Percentiles rank a stretch among this genome's conserved stretches.
Conservation (phyloP, 2,888 invertebrate genomes). For the Lasioglossum zephyrum region DNA sequence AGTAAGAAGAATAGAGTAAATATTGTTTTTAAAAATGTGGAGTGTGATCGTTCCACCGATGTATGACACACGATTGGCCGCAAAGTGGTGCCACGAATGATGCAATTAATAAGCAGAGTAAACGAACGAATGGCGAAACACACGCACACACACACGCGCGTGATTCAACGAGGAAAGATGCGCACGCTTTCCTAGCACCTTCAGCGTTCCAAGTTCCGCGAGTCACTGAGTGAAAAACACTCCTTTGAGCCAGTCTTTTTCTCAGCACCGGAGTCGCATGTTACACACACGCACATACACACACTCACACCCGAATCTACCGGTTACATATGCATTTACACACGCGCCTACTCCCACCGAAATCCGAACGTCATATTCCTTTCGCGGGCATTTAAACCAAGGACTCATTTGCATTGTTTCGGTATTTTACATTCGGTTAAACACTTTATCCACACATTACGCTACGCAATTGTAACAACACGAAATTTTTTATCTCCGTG, state of each 20-base stretch:
- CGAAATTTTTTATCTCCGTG: not conserved
- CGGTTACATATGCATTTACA: conserved; percentile 4
- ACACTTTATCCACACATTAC: not conserved
- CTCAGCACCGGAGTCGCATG: conserved; percentile 31
- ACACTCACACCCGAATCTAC: not conserved
- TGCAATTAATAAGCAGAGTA: not conserved
- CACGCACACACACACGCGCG: conserved; percentile 9
- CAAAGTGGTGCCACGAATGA: not conserved
- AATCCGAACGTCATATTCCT: conserved; percentile 33
- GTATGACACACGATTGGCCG: not conserved
- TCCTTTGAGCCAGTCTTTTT: conserved; percentile 52
- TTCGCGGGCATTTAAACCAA: conserved; percentile 27
- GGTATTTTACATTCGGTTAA: not conserved
- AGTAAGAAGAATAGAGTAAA: not conserved
- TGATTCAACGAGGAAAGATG: conserved; percentile 26
- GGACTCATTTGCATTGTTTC: conserved; percentile 11
- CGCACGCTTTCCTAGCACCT: conserved; percentile 47
- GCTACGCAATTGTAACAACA: not conserved
- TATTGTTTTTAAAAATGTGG: not conserved
- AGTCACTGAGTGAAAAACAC: conserved; percentile 70
- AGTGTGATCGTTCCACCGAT: not conserved
- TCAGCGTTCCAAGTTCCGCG: conserved; percentile 59
- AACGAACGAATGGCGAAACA: not conserved
- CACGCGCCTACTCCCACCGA: conserved; percentile 43
- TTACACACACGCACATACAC: not conserved